phyloP scores from a whole-genome alignment of 1,140 invertebrate genomes.

The Battus philenor region DNA sequence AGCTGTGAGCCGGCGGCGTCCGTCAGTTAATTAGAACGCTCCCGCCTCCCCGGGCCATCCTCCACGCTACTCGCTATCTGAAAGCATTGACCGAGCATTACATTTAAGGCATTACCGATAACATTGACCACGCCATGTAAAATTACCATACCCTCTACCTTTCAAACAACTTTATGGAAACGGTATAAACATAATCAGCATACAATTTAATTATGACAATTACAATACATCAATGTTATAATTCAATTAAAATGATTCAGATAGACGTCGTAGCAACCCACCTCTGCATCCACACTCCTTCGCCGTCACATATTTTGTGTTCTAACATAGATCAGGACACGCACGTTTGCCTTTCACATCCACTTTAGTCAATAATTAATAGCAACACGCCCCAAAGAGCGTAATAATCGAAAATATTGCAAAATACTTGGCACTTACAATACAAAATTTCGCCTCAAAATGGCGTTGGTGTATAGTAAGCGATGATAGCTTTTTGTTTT shows the following conservation, averaged over 20 bases:
- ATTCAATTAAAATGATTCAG: conserved; percentile 68
- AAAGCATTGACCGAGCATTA: too few species aligned
- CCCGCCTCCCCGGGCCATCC: conserved; percentile 62
- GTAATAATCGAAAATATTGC: conserved; percentile 63
- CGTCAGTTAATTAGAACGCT: conserved; percentile 66
- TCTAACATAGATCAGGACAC: conserved; percentile 23
- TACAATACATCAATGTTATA: conserved; percentile 31
- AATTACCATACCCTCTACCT: conserved; percentile 21
- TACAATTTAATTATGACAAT: conserved; percentile 24
- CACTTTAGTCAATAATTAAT: conserved; percentile 34
- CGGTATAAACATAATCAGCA: conserved; percentile 16
- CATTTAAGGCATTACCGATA: conserved; percentile 67
- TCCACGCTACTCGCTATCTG: conserved; percentile 67
- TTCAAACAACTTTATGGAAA: conserved; percentile 2
- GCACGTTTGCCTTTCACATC: conserved; percentile 34
- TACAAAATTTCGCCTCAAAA: conserved; percentile 77
- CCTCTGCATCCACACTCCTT: conserved; percentile 48
- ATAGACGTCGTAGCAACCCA: conserved; percentile 55
- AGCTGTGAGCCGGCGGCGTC: conserved; percentile 67
- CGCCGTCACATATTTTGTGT: conserved; percentile 28
- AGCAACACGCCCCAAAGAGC: conserved; percentile 32
- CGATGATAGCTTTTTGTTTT: conserved; percentile 76
- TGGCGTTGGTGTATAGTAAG: conserved; percentile 75
- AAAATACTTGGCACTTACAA: conserved; percentile 76
- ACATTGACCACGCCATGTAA: conserved; percentile 47